Conservation (phyloP, 2,797 vertebrate genomes). For the Calcarius lapponicus region DNA sequence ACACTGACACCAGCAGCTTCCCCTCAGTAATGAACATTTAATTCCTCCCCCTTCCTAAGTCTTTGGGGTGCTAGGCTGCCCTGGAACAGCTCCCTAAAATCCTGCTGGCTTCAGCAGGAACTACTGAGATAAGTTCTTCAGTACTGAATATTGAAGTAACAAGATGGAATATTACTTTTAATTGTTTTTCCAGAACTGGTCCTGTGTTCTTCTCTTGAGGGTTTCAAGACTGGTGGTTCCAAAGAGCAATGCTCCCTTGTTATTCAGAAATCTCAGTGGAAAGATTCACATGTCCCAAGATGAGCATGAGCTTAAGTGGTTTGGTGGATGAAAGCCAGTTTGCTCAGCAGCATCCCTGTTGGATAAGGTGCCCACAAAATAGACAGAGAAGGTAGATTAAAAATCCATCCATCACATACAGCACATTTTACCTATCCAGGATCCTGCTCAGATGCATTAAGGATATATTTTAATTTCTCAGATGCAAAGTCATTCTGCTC, state of each 20-base stretch:
- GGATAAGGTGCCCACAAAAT: not conserved
- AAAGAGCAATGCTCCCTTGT: not conserved
- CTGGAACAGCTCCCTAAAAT: not conserved
- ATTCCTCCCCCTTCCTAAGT: not conserved
- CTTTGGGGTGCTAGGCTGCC: not conserved
- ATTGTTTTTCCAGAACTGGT: not conserved
- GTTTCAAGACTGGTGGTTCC: not conserved
- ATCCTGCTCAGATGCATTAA: constrained; percentile 5
- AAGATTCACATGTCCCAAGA: not conserved
- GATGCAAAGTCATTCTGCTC: constrained; percentile 47
- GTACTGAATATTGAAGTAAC: not conserved
- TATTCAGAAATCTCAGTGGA: not conserved
- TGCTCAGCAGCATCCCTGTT: not conserved
- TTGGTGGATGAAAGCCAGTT: constrained; percentile 16
- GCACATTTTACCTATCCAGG: not conserved
- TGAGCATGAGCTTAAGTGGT: constrained; percentile 3
- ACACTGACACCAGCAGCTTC: not conserved
- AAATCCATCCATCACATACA: not conserved
- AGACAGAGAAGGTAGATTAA: not conserved
- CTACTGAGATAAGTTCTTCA: not conserved
- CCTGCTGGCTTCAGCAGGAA: not conserved
- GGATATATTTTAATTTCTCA: not conserved
- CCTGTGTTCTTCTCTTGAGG: not conserved
- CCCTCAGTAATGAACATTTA: not conserved
- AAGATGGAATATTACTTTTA: not conserved